Evolutionary conservation across 92 coral and sea anemone species (phyloP).

Genomic region (Parazoanthus swiftii): DNA sequence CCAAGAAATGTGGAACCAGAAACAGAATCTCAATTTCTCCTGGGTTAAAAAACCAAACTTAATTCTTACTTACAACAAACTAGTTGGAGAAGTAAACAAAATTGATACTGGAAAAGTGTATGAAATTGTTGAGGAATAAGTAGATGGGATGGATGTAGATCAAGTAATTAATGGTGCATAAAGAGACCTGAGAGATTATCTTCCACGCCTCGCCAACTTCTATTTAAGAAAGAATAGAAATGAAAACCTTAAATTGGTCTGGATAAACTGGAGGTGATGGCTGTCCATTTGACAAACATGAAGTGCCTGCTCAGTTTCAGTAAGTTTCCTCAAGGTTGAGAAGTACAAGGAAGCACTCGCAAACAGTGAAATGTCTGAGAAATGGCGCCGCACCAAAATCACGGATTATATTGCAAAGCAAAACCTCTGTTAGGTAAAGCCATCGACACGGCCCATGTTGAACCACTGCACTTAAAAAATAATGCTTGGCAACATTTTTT

Average conservation of each 20-base stretch:
- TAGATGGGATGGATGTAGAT: slow-evolving; percentile 16
- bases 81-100: slow-evolving; percentile 44
- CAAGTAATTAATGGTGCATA: slow-evolving; percentile 52
- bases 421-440: too few relatives aligned
- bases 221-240: too few relatives aligned
- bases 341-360: too few relatives aligned
- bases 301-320: slow-evolving; percentile 55
- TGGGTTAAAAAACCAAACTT: slow-evolving; percentile 63
- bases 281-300: slow-evolving; percentile 65
- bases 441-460: too few relatives aligned
- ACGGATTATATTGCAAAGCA: too few relatives aligned
- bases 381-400: too few relatives aligned
- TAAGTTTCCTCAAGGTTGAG: slow-evolving; percentile 47
- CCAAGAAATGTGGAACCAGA: slow-evolving; percentile 39
- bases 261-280: slow-evolving; percentile 63
- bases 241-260: slow-evolving; percentile 51
- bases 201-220: slow-evolving; percentile 58
- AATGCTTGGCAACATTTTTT: too few relatives aligned
- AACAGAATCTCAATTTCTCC: slow-evolving; percentile 41
- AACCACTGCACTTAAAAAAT: too few relatives aligned
- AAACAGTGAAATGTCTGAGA: too few relatives aligned
- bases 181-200: slow-evolving; percentile 60
- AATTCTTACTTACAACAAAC: slow-evolving; percentile 47
- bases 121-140: slow-evolving; percentile 50
- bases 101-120: slow-evolving; percentile 52